phyloP scores from a whole-genome alignment of 1,140 invertebrate species.

The Hypsibius dujardini region DNA sequence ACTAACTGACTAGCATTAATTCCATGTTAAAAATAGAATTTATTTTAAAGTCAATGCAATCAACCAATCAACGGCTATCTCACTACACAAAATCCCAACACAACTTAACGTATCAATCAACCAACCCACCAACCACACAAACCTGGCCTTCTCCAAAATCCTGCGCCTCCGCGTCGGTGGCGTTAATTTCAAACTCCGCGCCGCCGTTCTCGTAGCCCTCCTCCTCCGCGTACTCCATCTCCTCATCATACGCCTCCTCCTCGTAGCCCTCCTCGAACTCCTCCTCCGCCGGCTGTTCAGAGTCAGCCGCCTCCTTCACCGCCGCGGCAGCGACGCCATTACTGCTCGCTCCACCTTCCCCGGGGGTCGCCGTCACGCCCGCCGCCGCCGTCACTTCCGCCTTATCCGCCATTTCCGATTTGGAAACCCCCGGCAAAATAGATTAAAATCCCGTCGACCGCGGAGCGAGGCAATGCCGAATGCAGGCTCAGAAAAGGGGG shows the following conservation, averaged over 20 bases:
- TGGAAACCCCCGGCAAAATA: background rate
- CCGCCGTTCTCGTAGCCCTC: background rate
- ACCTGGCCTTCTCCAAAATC: conserved; percentile 7
- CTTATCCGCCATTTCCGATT: conserved; percentile 3
- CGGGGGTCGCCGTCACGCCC: background rate
- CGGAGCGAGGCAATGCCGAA: too few species aligned
- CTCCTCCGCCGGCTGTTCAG: background rate
- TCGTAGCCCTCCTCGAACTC: background rate
- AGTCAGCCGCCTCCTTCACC: background rate
- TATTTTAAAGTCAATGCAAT: too few species aligned
- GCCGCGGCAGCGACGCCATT: background rate
- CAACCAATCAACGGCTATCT: too few species aligned
- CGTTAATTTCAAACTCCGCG: background rate
- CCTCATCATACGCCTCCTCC: background rate
- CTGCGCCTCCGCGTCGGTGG: background rate
- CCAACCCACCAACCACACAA: conserved; percentile 16
- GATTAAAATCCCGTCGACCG: conserved; percentile 4
- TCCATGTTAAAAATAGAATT: too few species aligned
- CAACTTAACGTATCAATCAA: too few species aligned
- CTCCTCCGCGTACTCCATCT: background rate
- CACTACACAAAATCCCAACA: too few species aligned
- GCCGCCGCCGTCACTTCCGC: background rate
- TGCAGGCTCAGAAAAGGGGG: too few species aligned
- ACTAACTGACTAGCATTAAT: too few species aligned
- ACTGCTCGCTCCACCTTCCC: background rate